Base-by-base conservation (phyloP, 2,113 vertebrate species). In the Rhea pennata region DNA sequence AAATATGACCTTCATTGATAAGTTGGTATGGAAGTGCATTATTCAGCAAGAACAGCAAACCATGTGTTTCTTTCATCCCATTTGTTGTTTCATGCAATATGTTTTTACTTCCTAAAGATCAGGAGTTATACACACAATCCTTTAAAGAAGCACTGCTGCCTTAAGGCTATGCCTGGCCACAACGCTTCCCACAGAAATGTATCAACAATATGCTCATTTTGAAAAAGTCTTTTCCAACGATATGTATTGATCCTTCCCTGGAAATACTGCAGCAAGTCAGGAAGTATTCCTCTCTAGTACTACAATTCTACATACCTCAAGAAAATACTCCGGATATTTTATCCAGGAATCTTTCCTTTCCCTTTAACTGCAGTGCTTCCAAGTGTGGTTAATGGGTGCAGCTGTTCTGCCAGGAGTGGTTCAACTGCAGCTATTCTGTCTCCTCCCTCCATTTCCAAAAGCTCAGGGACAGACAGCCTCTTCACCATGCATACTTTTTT, bases 31-130 rank as follows among this genome's bases (percentile, higher is more conserved):
- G 42, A 69, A 93, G 75, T 22, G 67, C 78, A 62, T 92, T 94
- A 85, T 91, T 70, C 62, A 40, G 10, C 21, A 39, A 31, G 75
- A 90, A 95, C 88, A 96, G 92, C 62, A 87, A 93, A 70, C 29
- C 82, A 33, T 58, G 92, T 91, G 83, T 93, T 92, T 93, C 46
- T 56, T 90, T 54, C 72, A 84, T 74, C 74, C 44, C 81, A 76
- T 46, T 4, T 91, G 56, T 73, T 67, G 59, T 62, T 93, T 84
- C 59, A 42, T 14, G 29, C 40, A 61, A 2, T 58, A 36, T 27
- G 78, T 88, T 69, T 71, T 4, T 46, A 46, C 69, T 94, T 26
- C 20, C 29, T 72, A 50, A 39, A 81, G 53, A 84, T 23, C 27
- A 91, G 70, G 48, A 82, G 53, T 31, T 50, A 10, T 1, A 56